Evolutionary conservation across 2,888 invertebrate genomes (phyloP), one percentile per base, ranked within the genome.

Genomic region (Lottia gigantea): DNA sequence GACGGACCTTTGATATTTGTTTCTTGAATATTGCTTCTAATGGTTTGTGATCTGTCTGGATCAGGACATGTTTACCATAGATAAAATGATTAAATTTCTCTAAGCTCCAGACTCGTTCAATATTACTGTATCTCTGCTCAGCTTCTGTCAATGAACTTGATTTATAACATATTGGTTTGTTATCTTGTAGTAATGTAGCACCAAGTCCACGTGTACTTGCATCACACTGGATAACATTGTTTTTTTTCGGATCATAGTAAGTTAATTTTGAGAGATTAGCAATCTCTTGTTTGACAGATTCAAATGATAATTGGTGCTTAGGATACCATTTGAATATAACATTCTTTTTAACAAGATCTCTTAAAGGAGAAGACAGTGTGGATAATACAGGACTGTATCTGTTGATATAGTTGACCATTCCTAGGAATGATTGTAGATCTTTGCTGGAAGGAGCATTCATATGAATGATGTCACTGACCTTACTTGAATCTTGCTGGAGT

Each of bases 81-180:
- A 65, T 63, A 64, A 74, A 73, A 15, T 72, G 61, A 15, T 71
- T 26, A 68, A 76, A 77, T 26, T 69, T 72, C 46, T 71, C 71
- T 25, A 72, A 46, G 7, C 72, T 74, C 23, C 73, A 78, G 3
- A 73, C 70, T 64, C 69, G 73, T 55, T 77, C 76, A 31, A 79
- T 79, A 40, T 73, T 69, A 16, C 76, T 74, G 67, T 72, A 78
- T 23, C 71, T 72, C 45, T 62, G 40, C 64, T 76, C 75, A 14
- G 74, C 67, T 31, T 68, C 45, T 12, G 74, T 76, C 4, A 80
- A 46, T n/a, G 78, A 40, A 47, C 76, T 64, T 8, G 72, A 72
- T 19, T 78, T 76, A 67, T 78, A 78, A 8, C 67, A 71, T 25
- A 78, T 64, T n/a, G 77, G 76, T 49, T 76, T 70, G 25, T 71